Conservation (phyloP, 2,113 vertebrate genomes). For the Callocephalon fimbriatum region DNA sequence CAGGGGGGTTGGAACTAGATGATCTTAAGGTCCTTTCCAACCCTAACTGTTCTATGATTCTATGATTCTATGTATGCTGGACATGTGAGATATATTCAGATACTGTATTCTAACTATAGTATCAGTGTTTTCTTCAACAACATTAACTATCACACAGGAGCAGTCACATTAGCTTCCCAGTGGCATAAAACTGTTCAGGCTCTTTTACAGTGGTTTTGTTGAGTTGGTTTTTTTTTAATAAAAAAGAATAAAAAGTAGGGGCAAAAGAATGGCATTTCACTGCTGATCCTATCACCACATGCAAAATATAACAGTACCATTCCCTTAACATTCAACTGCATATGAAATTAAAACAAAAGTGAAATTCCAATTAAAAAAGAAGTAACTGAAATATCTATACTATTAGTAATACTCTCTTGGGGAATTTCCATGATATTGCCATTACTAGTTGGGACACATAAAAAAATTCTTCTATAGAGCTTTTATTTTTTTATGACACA, state of each 20-base stretch:
- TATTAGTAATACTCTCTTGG: neutral
- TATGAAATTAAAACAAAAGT: neutral
- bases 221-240: neutral
- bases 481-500: neutral
- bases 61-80: neutral
- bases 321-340: neutral
- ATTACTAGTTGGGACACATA: neutral
- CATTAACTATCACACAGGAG: slow-evolving; percentile 20
- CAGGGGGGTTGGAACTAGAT: too few relatives aligned
- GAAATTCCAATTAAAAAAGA: neutral
- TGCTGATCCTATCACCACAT: neutral
- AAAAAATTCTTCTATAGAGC: neutral
- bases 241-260: neutral
- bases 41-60: too few relatives aligned
- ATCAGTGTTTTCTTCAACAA: neutral
- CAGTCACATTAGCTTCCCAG: slow-evolving; percentile 2
- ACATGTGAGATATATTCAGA: slow-evolving; percentile 5
- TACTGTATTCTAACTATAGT: neutral
- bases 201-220: neutral
- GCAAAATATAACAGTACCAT: neutral
- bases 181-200: neutral
- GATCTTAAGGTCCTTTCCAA: too few relatives aligned
- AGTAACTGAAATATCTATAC: neutral
- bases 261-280: neutral
- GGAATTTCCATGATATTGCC: neutral